Evolutionary conservation across 2,797 vertebrate genomes (phyloP).

Genomic region (Pipistrellus nathusii): DNA sequence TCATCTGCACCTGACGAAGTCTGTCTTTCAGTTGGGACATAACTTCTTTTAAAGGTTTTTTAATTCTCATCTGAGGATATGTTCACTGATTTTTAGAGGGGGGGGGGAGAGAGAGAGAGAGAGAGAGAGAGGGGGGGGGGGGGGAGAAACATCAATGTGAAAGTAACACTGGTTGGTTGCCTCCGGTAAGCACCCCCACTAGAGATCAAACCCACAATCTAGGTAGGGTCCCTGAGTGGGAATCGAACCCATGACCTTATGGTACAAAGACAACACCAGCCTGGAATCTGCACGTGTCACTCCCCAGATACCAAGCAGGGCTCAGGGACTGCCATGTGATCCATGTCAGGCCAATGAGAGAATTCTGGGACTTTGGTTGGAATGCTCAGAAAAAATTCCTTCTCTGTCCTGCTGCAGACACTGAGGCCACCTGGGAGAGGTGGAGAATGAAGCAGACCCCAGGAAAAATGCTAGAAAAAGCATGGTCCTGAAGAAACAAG

Average conservation of each 20-base stretch:
- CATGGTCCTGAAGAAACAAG: not conserved
- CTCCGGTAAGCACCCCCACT: not conserved
- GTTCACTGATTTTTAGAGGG: not conserved
- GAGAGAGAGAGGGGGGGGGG: not conserved
- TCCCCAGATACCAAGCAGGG: not conserved
- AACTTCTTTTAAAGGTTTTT: not conserved
- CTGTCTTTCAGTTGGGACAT: not conserved
- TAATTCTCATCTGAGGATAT: not conserved
- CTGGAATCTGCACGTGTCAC: not conserved
- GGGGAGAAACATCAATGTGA: not conserved
- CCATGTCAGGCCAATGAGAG: not conserved
- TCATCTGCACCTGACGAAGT: not conserved
- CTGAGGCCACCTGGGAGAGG: not conserved
- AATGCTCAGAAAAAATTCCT: not conserved
- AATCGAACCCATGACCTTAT: not conserved
- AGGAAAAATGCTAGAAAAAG: not conserved
- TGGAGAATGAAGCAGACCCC: not conserved
- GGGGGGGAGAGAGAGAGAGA: not conserved
- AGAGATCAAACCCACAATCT: not conserved
- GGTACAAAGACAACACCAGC: not conserved
- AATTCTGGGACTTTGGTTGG: not conserved
- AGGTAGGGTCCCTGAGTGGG: not conserved
- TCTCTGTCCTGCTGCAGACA: not conserved
- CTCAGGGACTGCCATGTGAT: not conserved
- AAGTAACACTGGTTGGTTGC: not conserved